Evolutionary conservation across 1,140 invertebrate species (phyloP).

Genomic region (Pseudomyrmex cubaensis): DNA sequence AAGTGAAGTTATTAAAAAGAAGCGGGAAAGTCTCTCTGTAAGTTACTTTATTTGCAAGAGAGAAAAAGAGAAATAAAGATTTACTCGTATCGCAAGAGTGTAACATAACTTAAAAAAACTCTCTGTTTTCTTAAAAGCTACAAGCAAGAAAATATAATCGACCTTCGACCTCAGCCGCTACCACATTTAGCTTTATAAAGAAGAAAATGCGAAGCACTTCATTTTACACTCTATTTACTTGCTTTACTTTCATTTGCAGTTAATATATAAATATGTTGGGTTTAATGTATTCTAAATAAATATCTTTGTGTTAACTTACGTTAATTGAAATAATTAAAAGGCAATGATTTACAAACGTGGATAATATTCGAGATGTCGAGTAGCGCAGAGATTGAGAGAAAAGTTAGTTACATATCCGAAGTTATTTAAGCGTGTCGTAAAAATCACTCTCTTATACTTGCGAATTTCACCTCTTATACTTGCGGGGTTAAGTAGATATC

Average conservation of each 20-base stretch:
- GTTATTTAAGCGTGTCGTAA: background rate
- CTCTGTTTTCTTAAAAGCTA: too few relatives aligned
- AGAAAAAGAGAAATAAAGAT: background rate
- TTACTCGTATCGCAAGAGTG: too few relatives aligned
- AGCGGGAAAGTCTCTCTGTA: slow-evolving; percentile 5
- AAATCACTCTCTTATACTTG: background rate
- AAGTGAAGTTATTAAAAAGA: slow-evolving; percentile 26
- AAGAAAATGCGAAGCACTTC: background rate
- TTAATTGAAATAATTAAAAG: too few relatives aligned
- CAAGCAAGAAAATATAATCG: too few relatives aligned
- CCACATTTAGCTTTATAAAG: background rate
- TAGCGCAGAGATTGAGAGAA: too few relatives aligned
- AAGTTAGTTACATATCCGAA: background rate
- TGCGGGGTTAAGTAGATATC: background rate
- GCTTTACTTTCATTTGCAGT: background rate
- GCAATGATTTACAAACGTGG: too few relatives aligned
- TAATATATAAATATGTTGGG: background rate
- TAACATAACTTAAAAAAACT: too few relatives aligned
- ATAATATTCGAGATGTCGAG: too few relatives aligned
- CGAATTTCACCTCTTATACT: background rate
- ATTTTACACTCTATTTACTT: background rate
- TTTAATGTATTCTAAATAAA: too few relatives aligned
- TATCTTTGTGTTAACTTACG: too few relatives aligned
- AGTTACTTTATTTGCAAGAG: slow-evolving; percentile 15
- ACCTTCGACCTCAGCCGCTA: too few relatives aligned